Percentiles rank a stretch among this genome's conserved stretches.
Evolutionary conservation across 2,888 invertebrate species (phyloP).

Genomic region (Biston stratarius): DNA sequence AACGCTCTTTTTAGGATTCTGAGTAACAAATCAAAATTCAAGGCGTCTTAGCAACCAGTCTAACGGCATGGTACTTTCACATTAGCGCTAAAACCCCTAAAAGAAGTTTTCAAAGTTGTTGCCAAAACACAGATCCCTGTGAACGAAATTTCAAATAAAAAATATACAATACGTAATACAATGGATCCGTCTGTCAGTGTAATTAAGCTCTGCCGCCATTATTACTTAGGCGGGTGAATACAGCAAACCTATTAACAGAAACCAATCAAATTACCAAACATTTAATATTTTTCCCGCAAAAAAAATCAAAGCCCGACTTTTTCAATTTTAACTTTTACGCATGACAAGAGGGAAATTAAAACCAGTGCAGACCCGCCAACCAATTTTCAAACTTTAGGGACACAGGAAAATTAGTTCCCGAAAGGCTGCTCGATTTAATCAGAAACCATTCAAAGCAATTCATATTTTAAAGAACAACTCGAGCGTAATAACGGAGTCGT

Average conservation of each 20-base stretch:
- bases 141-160: too few species aligned
- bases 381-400: conserved; percentile 37
- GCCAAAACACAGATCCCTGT: too few species aligned
- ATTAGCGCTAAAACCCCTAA: too few species aligned
- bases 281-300: conserved; percentile 30
- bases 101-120: too few species aligned
- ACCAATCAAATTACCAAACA: conserved; percentile 32
- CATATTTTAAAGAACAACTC: conserved; percentile 33
- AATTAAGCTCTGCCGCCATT: background rate
- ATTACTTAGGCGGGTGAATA: conserved; percentile 3
- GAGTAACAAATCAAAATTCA: too few species aligned
- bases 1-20: too few species aligned
- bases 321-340: conserved; percentile 37
- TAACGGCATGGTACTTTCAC: too few species aligned
- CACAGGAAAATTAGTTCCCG: conserved; percentile 36
- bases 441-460: conserved; percentile 37
- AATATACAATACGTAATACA: too few species aligned
- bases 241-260: conserved; percentile 25
- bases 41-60: too few species aligned
- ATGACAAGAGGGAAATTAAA: conserved; percentile 35
- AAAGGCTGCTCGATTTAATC: conserved; percentile 39
- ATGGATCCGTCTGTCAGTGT: background rate
- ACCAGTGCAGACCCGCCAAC: conserved; percentile 35
- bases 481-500: conserved; percentile 16
- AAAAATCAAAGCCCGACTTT: conserved; percentile 35